Evolutionary conservation across 1,140 invertebrate species (phyloP).

Genomic region (Homarus americanus): DNA sequence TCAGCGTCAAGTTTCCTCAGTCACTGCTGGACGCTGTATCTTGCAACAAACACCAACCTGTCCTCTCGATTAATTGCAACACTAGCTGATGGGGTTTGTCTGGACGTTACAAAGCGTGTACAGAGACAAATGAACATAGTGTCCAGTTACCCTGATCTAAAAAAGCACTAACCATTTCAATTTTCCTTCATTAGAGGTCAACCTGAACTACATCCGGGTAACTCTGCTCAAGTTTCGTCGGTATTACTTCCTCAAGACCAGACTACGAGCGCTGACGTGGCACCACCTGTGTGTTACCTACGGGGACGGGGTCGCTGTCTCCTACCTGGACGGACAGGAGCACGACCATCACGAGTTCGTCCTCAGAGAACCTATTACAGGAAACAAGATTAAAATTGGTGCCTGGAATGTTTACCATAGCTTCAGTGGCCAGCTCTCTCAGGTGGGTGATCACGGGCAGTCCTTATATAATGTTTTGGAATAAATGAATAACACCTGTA

Average conservation of each 20-base stretch:
- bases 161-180: background rate
- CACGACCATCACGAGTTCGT: conserved; percentile 54
- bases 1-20: no score
- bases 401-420: conserved; percentile 37
- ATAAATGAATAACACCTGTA: no score
- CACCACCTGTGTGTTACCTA: conserved; percentile 71
- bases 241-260: conserved; percentile 61
- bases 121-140: background rate
- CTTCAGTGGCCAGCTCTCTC: conserved; percentile 33
- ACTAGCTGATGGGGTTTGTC: no score
- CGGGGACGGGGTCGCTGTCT: conserved; percentile 41
- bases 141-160: background rate
- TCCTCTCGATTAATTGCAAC: no score
- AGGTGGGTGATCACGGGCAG: conserved; percentile 30
- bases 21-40: no score
- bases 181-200: conserved; percentile 53
- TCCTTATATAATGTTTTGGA: no score
- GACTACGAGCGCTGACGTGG: conserved; percentile 68
- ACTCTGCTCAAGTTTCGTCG: conserved; percentile 63
- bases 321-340: conserved; percentile 59
- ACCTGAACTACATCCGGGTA: conserved; percentile 68
- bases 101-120: no score
- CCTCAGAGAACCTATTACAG: conserved; percentile 35
- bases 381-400: conserved; percentile 59
- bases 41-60: no score